These are phyloP conservation scores for Mionectes olivaceus DNA, from an alignment of 2,797 vertebrate species.

Conservation along the genomic window DNA sequence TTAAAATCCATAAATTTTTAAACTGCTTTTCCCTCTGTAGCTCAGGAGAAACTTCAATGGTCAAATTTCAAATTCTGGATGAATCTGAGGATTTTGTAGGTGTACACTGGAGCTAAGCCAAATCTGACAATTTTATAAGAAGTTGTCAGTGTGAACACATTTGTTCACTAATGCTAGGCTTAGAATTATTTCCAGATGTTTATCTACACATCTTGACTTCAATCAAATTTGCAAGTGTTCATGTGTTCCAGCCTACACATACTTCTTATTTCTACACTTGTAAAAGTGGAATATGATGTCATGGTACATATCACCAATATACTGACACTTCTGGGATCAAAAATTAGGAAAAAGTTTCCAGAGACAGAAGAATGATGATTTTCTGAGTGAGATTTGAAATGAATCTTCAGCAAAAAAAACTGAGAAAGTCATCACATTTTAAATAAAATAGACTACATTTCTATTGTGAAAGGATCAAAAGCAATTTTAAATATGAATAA, in stretches of 20 bases:
- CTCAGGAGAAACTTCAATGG: background rate
- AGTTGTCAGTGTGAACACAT: background rate
- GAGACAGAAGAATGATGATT: background rate
- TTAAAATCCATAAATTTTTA: conserved; percentile 54
- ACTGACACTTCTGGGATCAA: background rate
- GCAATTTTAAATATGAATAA: background rate
- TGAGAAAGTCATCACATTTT: background rate
- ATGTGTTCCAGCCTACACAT: background rate
- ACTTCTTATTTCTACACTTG: background rate
- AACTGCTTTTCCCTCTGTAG: background rate
- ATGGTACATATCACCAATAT: background rate
- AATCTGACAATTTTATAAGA: background rate
- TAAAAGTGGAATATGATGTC: conserved; percentile 6
- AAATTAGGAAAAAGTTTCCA: background rate
- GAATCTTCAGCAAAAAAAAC: background rate
- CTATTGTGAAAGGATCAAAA: background rate
- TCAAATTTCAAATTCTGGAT: conserved; percentile 8
- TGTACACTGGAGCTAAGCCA: background rate
- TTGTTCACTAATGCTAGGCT: background rate
- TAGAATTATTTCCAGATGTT: background rate
- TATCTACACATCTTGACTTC: background rate
- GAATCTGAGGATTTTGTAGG: background rate
- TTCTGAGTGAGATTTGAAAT: background rate
- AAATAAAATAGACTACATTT: background rate
- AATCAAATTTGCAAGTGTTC: background rate